Evolutionary conservation across 2,888 invertebrate genomes (phyloP).

Genomic region (Phyto melanocephala): DNA sequence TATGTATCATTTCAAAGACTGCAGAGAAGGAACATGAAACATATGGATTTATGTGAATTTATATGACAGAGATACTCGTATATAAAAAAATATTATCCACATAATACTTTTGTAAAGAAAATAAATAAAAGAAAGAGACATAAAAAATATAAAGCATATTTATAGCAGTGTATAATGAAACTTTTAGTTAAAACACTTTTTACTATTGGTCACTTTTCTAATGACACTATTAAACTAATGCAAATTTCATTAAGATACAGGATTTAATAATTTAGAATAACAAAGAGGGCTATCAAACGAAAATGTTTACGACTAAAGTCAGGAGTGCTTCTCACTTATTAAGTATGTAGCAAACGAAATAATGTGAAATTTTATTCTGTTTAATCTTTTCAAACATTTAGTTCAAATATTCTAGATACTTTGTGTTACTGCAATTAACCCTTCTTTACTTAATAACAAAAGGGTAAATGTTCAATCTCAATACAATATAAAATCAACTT

Average conservation of each 20-base stretch:
- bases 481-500: background rate
- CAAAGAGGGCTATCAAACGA: background rate
- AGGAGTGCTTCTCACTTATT: background rate
- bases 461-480: background rate
- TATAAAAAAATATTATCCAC: constrained; percentile 48
- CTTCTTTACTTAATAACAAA: background rate
- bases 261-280: background rate
- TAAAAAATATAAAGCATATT: constrained; percentile 8
- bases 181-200: constrained; percentile 29
- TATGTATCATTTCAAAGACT: background rate
- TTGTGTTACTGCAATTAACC: background rate
- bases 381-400: background rate
- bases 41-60: constrained; percentile 56
- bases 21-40: constrained; percentile 9
- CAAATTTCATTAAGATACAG: constrained; percentile 19
- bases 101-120: constrained; percentile 44
- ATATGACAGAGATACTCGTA: constrained; percentile 48
- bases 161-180: constrained; percentile 39
- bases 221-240: constrained; percentile 19
- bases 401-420: background rate
- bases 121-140: background rate
- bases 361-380: background rate
- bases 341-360: background rate
- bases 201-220: constrained; percentile 38
- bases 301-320: background rate